phyloP scores from a whole-genome alignment of 30 jellyfish, hydroid and myxozoan genomes.

The Chrysaora quinquecirrha region DNA sequence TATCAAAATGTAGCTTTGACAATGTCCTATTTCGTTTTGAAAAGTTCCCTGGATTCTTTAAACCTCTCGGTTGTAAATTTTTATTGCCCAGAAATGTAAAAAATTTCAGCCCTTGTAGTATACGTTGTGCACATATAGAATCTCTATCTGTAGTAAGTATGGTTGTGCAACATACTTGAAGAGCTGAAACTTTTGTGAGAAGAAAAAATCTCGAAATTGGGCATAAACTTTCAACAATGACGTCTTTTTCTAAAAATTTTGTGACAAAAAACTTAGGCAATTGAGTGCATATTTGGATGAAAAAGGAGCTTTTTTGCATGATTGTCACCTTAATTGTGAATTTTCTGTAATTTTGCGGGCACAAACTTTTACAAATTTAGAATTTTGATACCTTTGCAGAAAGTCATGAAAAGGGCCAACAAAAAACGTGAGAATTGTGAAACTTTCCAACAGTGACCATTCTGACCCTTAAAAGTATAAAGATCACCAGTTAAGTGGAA shows the following conservation, averaged over 20 bases:
- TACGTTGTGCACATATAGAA: not conserved
- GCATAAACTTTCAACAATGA: not conserved
- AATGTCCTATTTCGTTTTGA: not conserved
- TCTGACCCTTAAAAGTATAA: not conserved
- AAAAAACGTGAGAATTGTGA: not conserved
- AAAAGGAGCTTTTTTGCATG: conserved; percentile 2
- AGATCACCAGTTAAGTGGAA: not conserved
- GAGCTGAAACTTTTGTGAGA: not conserved
- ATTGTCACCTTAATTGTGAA: not conserved
- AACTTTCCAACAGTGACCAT: not conserved
- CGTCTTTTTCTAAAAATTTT: not conserved
- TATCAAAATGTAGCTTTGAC: not conserved
- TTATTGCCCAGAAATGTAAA: not conserved
- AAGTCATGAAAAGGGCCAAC: not conserved
- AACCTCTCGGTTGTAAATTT: not conserved
- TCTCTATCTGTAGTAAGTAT: too few species aligned
- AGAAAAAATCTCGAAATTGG: not conserved
- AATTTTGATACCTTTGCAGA: not conserved
- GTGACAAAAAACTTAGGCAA: not conserved
- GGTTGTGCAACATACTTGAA: not conserved
- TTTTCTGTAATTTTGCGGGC: not conserved
- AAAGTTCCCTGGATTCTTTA: not conserved
- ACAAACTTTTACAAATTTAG: not conserved
- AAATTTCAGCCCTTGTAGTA: not conserved
- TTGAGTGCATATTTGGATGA: not conserved